Evolutionary conservation across 2,113 vertebrate species (phyloP).

Genomic region (Laticauda laticaudata): DNA sequence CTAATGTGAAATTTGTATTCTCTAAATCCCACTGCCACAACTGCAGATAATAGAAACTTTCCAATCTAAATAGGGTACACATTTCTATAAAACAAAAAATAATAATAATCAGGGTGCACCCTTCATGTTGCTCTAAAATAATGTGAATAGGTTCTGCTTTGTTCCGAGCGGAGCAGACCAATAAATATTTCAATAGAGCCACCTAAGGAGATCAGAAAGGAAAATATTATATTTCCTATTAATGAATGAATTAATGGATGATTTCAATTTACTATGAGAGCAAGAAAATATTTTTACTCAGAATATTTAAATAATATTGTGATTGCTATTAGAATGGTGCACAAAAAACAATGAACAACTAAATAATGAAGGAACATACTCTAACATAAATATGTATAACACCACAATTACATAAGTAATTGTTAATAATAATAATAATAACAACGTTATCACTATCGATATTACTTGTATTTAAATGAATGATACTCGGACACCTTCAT

Average conservation of each 20-base stretch:
- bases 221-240: neutral
- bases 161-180: neutral
- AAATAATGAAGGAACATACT: too few species aligned
- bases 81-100: neutral
- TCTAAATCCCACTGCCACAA: neutral
- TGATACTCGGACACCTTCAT: too few species aligned
- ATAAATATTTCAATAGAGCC: neutral
- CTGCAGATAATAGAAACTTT: neutral
- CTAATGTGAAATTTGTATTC: neutral
- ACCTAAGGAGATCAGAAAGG: neutral
- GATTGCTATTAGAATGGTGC: too few species aligned
- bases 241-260: neutral
- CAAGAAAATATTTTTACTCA: neutral
- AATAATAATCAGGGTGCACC: neutral
- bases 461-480: too few species aligned
- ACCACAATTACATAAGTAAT: too few species aligned
- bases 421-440: too few species aligned
- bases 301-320: too few species aligned
- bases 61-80: neutral
- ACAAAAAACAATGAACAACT: too few species aligned
- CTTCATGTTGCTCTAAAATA: neutral
- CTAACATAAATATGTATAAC: too few species aligned
- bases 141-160: neutral
- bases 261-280: neutral
- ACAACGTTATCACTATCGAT: too few species aligned